Conservation (phyloP, 2,113 vertebrate genomes). For the Bambusicola thoracicus region DNA sequence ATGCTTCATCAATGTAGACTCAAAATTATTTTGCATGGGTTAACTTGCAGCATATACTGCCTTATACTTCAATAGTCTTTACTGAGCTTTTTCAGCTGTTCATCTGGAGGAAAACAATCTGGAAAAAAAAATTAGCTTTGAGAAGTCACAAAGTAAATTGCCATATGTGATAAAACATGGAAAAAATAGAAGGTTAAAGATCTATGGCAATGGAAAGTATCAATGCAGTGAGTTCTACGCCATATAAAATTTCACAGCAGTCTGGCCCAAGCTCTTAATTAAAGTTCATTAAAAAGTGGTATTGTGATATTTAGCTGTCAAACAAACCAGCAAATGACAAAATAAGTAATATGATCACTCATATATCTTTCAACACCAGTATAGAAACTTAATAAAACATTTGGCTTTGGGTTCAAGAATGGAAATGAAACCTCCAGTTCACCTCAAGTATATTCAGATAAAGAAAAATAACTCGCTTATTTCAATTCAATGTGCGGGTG, state of each 20-base stretch:
- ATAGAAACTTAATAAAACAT: background rate
- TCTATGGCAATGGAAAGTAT: background rate
- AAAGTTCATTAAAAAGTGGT: background rate
- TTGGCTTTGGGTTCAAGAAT: background rate
- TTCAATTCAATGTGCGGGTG: background rate
- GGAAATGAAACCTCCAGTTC: background rate
- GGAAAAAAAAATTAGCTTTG: background rate
- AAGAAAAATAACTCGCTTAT: constrained; percentile 27
- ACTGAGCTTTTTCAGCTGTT: background rate
- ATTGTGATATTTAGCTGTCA: background rate
- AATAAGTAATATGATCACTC: background rate
- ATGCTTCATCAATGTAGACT: background rate
- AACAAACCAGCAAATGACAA: background rate
- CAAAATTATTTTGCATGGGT: background rate
- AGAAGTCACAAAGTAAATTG: background rate
- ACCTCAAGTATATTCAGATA: background rate
- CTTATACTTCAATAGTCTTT: background rate
- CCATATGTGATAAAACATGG: background rate
- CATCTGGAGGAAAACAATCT: background rate
- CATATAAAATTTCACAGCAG: background rate
- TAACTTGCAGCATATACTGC: background rate
- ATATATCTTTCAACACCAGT: background rate
- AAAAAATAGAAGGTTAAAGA: background rate
- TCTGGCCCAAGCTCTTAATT: background rate
- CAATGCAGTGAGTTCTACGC: background rate